Evolutionary conservation across 2,888 invertebrate genomes (phyloP), one percentile per base, ranked within the genome.

Genomic region (Eupithecia centaureata): DNA sequence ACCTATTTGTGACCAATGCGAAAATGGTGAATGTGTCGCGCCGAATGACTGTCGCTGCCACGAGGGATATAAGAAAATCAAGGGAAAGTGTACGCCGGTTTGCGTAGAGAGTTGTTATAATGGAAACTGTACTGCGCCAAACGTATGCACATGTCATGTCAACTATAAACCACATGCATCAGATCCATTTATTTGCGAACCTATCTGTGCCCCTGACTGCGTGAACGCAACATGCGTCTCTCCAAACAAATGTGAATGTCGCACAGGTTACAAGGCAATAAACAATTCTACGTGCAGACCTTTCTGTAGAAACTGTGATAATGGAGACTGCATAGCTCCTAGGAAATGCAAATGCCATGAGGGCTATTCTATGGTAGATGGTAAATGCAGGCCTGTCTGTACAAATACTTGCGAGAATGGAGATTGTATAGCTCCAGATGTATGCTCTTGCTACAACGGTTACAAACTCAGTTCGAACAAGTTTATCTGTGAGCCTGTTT

Each of bases 201-300:
- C 77, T 1, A 35, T 68, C 7, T 79, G 79, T 27, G 63, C 70
- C 2, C 61, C 68, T 7, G 42, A 58, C 10, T 82, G 81, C 57
- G 65, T 70, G 1, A 79, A 76, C 27, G 68, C 73, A 0, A 63
- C 61, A 8, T 77, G 92, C 66, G 59, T 76, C 2, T 79, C 78
- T 7, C 94, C 94, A 0, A 83, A 91, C 32, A 80, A 77, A 5
- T 94, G 94, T 54, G 79, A 86, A 32, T 94, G 94, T 72, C 80
- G 85, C 47, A 79, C 81, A 18, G 94, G 94, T 1, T 87, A 84
- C 42, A 62, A 54, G 35, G 12, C 58, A n/a, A 59, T 35, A n/a
- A 10, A 4, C 47, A 66, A 70, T 32, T 75, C 67, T 42, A 67
- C 65, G 15, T 81, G 80, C 52, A 73, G 61, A 42, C 79, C 81